Conservation (phyloP, 2,797 vertebrate genomes). For the Anguilla megastoma region DNA sequence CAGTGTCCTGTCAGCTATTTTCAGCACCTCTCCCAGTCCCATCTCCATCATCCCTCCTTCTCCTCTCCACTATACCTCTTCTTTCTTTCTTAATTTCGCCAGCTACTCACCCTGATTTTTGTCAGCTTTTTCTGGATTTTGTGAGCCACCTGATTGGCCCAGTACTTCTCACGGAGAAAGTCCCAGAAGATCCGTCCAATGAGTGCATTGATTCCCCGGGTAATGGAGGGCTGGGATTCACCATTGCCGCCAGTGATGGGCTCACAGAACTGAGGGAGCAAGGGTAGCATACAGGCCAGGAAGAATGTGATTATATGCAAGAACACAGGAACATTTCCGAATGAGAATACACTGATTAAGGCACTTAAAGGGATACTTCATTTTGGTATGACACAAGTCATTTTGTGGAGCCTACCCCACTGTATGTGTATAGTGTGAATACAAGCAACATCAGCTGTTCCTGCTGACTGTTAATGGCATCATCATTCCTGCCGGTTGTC, state of each 20-base stretch:
- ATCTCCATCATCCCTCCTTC: not conserved
- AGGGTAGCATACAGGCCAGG: not conserved
- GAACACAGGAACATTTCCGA: not conserved
- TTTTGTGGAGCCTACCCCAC: too few relatives aligned
- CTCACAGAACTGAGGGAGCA: constrained; percentile 52
- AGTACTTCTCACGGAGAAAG: constrained; percentile 82
- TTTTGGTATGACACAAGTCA: too few relatives aligned
- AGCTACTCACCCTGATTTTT: constrained; percentile 80
- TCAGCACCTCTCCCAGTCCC: not conserved
- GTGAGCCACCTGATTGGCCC: constrained; percentile 80
- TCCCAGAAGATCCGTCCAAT: constrained; percentile 86
- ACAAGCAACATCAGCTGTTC: too few relatives aligned
- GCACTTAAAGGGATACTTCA: too few relatives aligned
- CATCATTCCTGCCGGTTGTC: too few relatives aligned
- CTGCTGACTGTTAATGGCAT: too few relatives aligned
- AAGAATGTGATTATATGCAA: not conserved
- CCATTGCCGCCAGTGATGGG: constrained; percentile 27
- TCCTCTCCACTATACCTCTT: not conserved
- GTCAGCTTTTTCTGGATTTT: constrained; percentile 88
- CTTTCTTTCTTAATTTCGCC: not conserved
- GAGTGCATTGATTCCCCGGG: constrained; percentile 77
- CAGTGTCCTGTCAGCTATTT: not conserved
- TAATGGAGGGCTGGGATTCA: constrained; percentile 51
- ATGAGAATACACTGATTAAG: too few relatives aligned
- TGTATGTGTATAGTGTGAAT: too few relatives aligned